A percentile compares a stretch with the other conserved stretches of the same genome.
These are phyloP conservation scores for Glossophaga mutica DNA, from an alignment of 2,797 vertebrate genomes.

Conservation along the genomic window DNA sequence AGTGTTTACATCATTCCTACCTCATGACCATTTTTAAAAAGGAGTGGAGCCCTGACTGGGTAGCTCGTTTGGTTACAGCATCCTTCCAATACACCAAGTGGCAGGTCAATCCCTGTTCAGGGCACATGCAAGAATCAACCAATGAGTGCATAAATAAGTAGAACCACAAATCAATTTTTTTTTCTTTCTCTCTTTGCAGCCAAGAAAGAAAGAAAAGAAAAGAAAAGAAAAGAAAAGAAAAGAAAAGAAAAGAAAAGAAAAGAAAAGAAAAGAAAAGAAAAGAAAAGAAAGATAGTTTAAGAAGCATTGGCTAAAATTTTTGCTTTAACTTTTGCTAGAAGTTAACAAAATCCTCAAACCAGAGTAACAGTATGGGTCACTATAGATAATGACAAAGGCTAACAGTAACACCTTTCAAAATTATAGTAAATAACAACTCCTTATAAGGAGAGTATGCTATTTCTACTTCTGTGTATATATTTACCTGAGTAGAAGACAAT, in stretches of 20 bases:
- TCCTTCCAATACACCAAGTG: not conserved
- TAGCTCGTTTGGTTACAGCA: not conserved
- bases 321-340: not conserved
- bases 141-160: not conserved
- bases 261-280: too few relatives aligned
- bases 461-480: not conserved
- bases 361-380: not conserved
- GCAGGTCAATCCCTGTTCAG: not conserved
- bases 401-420: constrained; percentile 7
- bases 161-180: not conserved
- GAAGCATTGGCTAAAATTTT: not conserved
- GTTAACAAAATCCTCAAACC: not conserved
- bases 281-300: too few relatives aligned
- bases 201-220: too few relatives aligned
- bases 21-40: not conserved
- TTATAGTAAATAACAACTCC: not conserved
- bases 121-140: not conserved
- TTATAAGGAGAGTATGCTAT: not conserved
- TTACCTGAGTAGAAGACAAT: not conserved
- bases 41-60: not conserved
- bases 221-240: too few relatives aligned
- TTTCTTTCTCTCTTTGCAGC: not conserved
- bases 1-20: not conserved
- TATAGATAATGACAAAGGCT: not conserved
- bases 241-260: too few relatives aligned